Evolutionary conservation across 2,888 invertebrate genomes (phyloP).

Genomic region (Eupithecia subumbrata): DNA sequence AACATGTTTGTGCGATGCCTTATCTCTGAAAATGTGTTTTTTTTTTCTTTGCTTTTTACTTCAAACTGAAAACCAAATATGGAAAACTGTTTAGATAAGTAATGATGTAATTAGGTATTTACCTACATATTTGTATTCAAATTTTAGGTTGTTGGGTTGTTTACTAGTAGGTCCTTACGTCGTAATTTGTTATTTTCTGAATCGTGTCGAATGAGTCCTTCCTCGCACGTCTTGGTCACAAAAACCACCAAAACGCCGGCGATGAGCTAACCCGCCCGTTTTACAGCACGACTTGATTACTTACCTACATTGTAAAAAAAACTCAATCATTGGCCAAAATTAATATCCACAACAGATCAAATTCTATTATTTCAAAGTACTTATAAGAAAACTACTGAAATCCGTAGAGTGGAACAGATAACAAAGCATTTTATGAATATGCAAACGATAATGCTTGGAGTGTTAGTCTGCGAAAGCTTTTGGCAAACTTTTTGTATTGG

Average conservation of each 20-base stretch:
- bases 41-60: background rate
- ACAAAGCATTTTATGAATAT: constrained; percentile 15
- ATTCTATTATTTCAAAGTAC: constrained; percentile 53
- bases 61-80: background rate
- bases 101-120: background rate
- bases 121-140: background rate
- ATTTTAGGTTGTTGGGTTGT: constrained; percentile 6
- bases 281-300: constrained; percentile 77
- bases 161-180: constrained; percentile 54
- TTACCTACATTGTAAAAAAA: constrained; percentile 70
- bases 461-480: background rate
- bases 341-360: constrained; percentile 67
- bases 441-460: background rate
- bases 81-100: background rate
- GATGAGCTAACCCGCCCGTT: constrained; percentile 81
- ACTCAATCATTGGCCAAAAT: constrained; percentile 77
- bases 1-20: background rate
- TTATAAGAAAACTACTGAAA: constrained; percentile 36
- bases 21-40: background rate
- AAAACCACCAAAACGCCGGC: constrained; percentile 80
- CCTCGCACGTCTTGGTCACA: constrained; percentile 69
- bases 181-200: constrained; percentile 71
- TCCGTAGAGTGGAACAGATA: constrained; percentile 20
- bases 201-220: constrained; percentile 79
- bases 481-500: background rate